A percentile compares a stretch with the other conserved stretches of the same genome.
Conservation (phyloP, 2,113 vertebrate species). For the Proteles cristata region DNA sequence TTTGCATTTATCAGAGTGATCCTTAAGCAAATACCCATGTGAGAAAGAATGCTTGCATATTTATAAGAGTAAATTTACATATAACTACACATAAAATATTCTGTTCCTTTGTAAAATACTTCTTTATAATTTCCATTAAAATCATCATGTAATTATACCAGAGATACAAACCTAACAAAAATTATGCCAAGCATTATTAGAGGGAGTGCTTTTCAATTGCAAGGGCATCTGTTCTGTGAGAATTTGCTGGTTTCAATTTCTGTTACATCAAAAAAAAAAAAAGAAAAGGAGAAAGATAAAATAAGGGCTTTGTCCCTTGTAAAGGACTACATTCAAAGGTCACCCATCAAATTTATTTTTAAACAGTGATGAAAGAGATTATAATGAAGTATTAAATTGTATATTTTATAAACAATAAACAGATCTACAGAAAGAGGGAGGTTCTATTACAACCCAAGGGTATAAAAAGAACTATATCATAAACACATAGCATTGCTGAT, state of each 20-base stretch:
- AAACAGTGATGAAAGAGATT: slow-evolving; percentile 32
- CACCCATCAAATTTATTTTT: slow-evolving; percentile 35
- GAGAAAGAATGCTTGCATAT: slow-evolving; percentile 80
- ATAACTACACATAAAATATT: slow-evolving; percentile 83
- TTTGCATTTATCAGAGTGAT: slow-evolving; percentile 82
- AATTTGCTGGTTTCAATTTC: slow-evolving; percentile 78
- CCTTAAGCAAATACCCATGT: slow-evolving; percentile 77
- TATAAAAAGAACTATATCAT: background rate
- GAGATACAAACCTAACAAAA: slow-evolving; percentile 84
- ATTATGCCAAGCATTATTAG: slow-evolving; percentile 83
- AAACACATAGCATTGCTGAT: background rate
- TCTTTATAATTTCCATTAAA: slow-evolving; percentile 85
- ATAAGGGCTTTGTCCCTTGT: slow-evolving; percentile 47
- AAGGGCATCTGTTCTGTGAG: slow-evolving; percentile 82
- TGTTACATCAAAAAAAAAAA: slow-evolving; percentile 25
- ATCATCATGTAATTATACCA: slow-evolving; percentile 84
- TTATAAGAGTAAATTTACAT: slow-evolving; percentile 82
- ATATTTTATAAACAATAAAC: slow-evolving; percentile 39
- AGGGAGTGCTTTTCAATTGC: slow-evolving; percentile 79
- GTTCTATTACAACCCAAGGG: background rate
- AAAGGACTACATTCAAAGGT: slow-evolving; percentile 49
- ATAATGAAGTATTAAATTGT: background rate
- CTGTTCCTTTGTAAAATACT: slow-evolving; percentile 82
- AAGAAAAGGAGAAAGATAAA: background rate
- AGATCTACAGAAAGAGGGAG: background rate